Evolutionary conservation across 2,113 vertebrate species (phyloP).

Genomic region (Theristicus caerulescens): DNA sequence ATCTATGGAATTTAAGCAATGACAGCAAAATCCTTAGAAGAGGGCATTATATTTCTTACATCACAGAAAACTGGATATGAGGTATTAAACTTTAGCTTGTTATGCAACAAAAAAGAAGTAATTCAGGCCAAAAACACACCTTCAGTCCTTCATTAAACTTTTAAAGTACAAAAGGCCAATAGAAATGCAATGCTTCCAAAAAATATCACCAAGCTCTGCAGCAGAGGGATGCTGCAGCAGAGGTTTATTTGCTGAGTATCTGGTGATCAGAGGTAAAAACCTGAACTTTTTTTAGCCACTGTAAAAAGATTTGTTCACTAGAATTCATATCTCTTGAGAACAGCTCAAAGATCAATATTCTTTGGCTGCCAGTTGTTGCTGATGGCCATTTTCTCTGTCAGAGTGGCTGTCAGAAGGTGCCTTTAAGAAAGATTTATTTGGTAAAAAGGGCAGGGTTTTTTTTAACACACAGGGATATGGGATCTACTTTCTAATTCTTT

Average conservation of each 20-base stretch:
- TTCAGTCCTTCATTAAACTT: neutral
- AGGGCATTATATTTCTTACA: neutral
- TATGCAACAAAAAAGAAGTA: neutral
- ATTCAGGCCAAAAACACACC: neutral
- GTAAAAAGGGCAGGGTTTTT: neutral
- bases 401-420: constrained; percentile 44
- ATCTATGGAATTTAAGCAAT: neutral
- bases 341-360: constrained; percentile 46
- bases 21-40: neutral
- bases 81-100: neutral
- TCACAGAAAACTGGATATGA: neutral
- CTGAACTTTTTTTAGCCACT: neutral
- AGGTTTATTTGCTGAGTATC: neutral
- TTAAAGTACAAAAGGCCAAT: neutral
- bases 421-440: constrained; percentile 69
- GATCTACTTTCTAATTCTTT: constrained; percentile 1
- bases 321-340: constrained; percentile 32
- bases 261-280: neutral
- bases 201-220: neutral
- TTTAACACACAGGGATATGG: neutral
- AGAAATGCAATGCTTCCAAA: neutral
- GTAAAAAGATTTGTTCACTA: constrained; percentile 22
- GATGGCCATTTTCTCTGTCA: constrained; percentile 56
- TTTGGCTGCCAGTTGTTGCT: constrained; percentile 44
- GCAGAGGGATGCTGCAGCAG: neutral